Conservation (phyloP, 2,888 invertebrate species). For the Branchellion lobata region DNA sequence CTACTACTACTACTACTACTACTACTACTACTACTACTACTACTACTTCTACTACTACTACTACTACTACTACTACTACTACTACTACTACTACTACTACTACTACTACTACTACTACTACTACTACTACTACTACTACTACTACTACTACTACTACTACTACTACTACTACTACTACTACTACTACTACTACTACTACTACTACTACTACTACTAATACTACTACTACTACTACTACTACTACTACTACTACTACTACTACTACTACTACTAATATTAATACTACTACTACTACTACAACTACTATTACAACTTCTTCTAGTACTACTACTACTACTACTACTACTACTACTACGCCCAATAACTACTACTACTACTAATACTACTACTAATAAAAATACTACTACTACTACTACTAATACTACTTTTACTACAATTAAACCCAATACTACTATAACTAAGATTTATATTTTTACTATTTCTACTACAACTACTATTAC, state of each 20-base stretch:
- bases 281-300: constrained; percentile 15
- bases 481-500: constrained; percentile 9
- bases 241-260: constrained; percentile 7
- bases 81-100: constrained; percentile 12
- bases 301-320: background rate
- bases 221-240: constrained; percentile 16
- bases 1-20: constrained; percentile 20
- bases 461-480: background rate
- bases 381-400: background rate
- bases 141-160: constrained; percentile 19
- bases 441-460: background rate
- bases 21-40: constrained; percentile 18
- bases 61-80: constrained; percentile 17
- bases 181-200: constrained; percentile 22
- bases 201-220: constrained; percentile 16
- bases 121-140: constrained; percentile 8
- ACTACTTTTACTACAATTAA: constrained; percentile 7
- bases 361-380: constrained; percentile 10
- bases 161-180: constrained; percentile 3
- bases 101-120: constrained; percentile 12
- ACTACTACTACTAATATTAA: background rate
- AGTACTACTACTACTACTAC: background rate
- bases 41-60: background rate
- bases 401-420: background rate
- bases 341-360: constrained; percentile 2